Evolutionary conservation across 2,888 invertebrate species (phyloP), one percentile per base, ranked within the genome.

Genomic region (Apantesis nais): DNA sequence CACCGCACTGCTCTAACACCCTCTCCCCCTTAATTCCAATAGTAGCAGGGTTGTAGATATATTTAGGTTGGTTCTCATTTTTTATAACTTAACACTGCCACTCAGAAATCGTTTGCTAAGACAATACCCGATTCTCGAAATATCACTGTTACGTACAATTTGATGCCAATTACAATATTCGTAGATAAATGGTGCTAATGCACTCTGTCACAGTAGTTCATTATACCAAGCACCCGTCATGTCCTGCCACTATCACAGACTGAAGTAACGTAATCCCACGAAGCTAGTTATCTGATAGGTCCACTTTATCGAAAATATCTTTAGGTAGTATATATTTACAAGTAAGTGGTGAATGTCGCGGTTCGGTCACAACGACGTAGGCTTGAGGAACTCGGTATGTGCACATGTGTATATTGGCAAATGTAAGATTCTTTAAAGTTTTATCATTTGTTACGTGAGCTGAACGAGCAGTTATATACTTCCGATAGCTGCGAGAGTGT

Each of bases 261-360:
- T 48, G 31, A 37, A 37, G 34, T 65, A 65, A n/a, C 37, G 48
- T 65, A 65, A 65, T 65, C 65, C 65, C 34, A 34, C 52, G 12
- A 34, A 65, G 65, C 37, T 52, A 34, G 25, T 66, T 66, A 66
- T 66, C 66, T 29, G 58, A 66, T 66, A 58, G 66, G n/a, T 66
- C 19, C 25, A 19, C 66, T 66, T 66, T 58, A 58, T 66, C 66
- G n/a, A n/a, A 25, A 65, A 34, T 25, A 37, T n/a, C 7, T 41
- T 34, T 25, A 52, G 31, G 31, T n/a, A 48, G 12, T 25, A 16
- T n/a, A n/a, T 3, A 34, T 29, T 58, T 58, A 29, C 29, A 58
- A 58, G 58, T 58, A 58, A 44, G 16, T 5, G 16, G 58, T 29
- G 58, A 16, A 29, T 58, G 14, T 29, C 58, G 58, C 7, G 2